Evolutionary conservation across 2,888 invertebrate genomes (phyloP).

Genomic region (Glomeris marginata): DNA sequence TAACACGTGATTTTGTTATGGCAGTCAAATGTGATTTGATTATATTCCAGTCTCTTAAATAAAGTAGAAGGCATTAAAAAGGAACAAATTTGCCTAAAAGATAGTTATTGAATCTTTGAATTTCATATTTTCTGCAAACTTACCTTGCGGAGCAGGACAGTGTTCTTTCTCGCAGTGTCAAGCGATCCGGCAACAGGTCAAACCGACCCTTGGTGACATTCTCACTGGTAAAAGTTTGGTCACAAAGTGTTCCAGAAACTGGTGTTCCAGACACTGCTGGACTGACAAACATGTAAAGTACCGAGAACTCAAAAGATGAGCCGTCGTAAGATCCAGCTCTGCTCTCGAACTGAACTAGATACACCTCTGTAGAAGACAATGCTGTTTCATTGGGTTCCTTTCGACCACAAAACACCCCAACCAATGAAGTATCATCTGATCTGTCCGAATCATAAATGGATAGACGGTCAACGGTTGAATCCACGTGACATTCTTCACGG

Average conservation of each 20-base stretch:
- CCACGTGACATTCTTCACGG: slow-evolving; percentile 7
- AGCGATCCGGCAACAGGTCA: slow-evolving; percentile 12
- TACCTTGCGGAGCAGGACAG: slow-evolving; percentile 1
- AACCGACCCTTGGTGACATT: slow-evolving; percentile 10
- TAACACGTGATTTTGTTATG: too few relatives aligned
- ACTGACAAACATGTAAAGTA: slow-evolving; percentile 14
- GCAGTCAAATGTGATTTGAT: too few relatives aligned
- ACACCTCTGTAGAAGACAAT: slow-evolving; percentile 7
- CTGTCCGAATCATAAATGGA: slow-evolving; percentile 12
- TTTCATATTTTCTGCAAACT: too few relatives aligned
- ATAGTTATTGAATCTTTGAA: too few relatives aligned
- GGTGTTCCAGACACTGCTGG: slow-evolving; percentile 2
- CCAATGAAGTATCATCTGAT: slow-evolving; percentile 3
- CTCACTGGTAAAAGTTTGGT: slow-evolving; percentile 12
- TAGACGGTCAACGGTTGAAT: slow-evolving; percentile 4
- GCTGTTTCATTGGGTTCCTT: slow-evolving; percentile 15
- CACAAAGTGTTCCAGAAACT: slow-evolving; percentile 10
- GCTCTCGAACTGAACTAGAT: slow-evolving; percentile 14
- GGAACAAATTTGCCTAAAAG: too few relatives aligned
- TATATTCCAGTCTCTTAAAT: too few relatives aligned
- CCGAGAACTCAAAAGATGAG: slow-evolving; percentile 14
- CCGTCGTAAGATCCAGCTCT: slow-evolving; percentile 15
- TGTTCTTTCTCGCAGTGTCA: slow-evolving; percentile 7
- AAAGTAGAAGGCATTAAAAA: too few relatives aligned
- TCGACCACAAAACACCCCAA: slow-evolving; percentile 13